A percentile compares a stretch with the other conserved stretches of the same genome.
Conservation (phyloP, 2,113 vertebrate genomes). For the Columbina picui region DNA sequence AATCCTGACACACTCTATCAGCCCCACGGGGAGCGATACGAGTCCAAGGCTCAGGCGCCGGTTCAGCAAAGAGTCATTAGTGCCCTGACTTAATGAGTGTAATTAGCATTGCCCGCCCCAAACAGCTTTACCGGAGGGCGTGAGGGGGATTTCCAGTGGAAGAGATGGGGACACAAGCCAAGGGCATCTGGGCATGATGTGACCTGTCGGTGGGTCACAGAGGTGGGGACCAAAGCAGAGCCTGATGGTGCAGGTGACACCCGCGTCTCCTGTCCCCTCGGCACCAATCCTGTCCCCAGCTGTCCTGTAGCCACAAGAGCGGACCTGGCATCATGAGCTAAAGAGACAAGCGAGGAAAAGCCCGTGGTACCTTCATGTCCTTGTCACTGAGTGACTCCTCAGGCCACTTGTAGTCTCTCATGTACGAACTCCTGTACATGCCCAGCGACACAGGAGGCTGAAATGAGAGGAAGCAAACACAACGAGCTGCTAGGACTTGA, state of each 20-base stretch:
- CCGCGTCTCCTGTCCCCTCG: rapidly evolving
- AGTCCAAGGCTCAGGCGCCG: not conserved
- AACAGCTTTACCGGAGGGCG: not conserved
- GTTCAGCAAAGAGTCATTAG: not conserved
- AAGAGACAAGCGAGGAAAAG: not conserved
- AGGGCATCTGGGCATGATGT: not conserved
- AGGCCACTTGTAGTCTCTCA: not conserved
- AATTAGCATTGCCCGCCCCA: not conserved
- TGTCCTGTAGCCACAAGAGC: not conserved
- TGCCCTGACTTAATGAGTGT: slow-evolving; percentile 23
- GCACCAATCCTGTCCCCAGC: rapidly evolving
- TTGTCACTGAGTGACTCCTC: not conserved
- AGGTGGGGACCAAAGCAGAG: not conserved
- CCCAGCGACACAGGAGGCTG: slow-evolving; percentile 34
- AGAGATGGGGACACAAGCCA: not conserved
- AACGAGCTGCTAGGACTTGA: not conserved
- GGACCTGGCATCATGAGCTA: not conserved
- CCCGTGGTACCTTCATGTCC: not conserved
- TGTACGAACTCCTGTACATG: slow-evolving; percentile 51
- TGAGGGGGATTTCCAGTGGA: not conserved
- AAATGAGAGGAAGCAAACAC: not conserved
- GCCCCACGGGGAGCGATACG: not conserved
- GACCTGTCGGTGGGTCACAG: not conserved
- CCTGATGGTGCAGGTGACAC: rapidly evolving
- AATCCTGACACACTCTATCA: not conserved